A percentile compares a stretch with the other conserved stretches of the same genome.
phyloP scores from a whole-genome alignment of 2,797 vertebrate genomes.

The Paratrypauchen microcephalus region DNA sequence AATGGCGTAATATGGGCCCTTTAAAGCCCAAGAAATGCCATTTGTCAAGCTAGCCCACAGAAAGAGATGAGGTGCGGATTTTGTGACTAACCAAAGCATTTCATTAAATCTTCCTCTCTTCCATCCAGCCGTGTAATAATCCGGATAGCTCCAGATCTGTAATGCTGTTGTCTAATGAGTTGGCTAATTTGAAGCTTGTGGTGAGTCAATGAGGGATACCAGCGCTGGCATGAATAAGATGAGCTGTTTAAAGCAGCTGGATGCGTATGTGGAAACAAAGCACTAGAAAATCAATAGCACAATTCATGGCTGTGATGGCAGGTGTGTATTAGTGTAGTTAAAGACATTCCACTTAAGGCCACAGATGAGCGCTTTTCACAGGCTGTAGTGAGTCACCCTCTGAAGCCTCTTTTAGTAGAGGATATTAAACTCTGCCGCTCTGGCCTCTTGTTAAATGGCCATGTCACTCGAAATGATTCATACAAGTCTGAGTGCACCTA shows the following conservation, averaged over 20 bases:
- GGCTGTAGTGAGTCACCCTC: slow-evolving; percentile 66
- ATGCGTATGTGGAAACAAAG: slow-evolving; percentile 46
- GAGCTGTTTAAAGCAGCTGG: slow-evolving; percentile 18
- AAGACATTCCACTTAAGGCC: slow-evolving; percentile 60
- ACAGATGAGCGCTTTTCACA: slow-evolving; percentile 55
- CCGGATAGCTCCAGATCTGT: slow-evolving; percentile 30
- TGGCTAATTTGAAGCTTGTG: slow-evolving; percentile 45
- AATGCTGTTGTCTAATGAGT: slow-evolving; percentile 54
- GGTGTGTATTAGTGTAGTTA: slow-evolving; percentile 61
- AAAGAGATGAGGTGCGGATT: slow-evolving; percentile 1
- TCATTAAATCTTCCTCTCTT: slow-evolving; percentile 14
- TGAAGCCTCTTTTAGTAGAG: slow-evolving; percentile 54
- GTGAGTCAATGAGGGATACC: slow-evolving; percentile 43
- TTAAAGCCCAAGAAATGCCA: too few relatives aligned
- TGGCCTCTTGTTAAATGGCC: slow-evolving; percentile 60
- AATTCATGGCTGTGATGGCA: slow-evolving; percentile 63
- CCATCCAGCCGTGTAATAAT: slow-evolving; percentile 27
- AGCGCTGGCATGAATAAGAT: slow-evolving; percentile 36
- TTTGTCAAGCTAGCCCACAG: background rate
- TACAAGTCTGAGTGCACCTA: slow-evolving; percentile 20
- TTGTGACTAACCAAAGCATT: slow-evolving; percentile 10
- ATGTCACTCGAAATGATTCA: slow-evolving; percentile 55
- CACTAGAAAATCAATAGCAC: slow-evolving; percentile 60
- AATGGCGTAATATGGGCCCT: too few relatives aligned
- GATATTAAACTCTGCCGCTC: slow-evolving; percentile 62